Evolutionary conservation across 2,113 vertebrate genomes (phyloP), one percentile per base, ranked within the genome.

Genomic region (Cyanocitta stelleri): DNA sequence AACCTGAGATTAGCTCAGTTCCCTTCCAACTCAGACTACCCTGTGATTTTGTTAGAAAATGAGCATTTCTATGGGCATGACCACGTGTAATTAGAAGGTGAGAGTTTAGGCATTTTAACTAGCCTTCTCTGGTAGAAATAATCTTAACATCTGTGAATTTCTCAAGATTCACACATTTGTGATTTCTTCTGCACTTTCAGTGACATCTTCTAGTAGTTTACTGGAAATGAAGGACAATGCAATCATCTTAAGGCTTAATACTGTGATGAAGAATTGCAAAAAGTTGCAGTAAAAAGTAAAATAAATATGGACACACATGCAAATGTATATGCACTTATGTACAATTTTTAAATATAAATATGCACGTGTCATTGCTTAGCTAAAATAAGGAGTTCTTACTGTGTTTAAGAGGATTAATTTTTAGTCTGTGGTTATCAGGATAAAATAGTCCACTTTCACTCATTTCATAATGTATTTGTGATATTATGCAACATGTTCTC

Each of bases 281-380:
- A 23, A 79, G 3, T 6, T 56, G 20, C 22, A 75, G 30, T 51
- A 66, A 48, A 85, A 69, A 22, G 3, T 48, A 39, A 75, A 29
- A 73, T 29, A 33, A 30, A 17, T 24, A 30, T 41, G 13, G 29
- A 37, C 4, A 33, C 37, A 5, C 3, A 56, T 26, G 3, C 33
- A 73, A 21, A 72, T 1, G 0, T 29, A 41, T 54, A 62, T 1
- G 2, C 7, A 39, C 1, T n/a, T 63, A 41, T 7, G 11, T 39
- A n/a, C 4, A 64, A 5, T 23, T 66, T 91, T 72, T 48, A 3
- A 41, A 35, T 58, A 32, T 24, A 55, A 46, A 74, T 51, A 51
- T 20, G 3, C 22, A 49, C 35, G 22, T 71, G n/a, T 55, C 63
- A 26, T 79, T 71, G 3, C 4, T 91, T 62, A 46, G 7, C 18